Evolutionary conservation across 2,113 vertebrate genomes (phyloP).

Genomic region (Cebidichthys violaceus): DNA sequence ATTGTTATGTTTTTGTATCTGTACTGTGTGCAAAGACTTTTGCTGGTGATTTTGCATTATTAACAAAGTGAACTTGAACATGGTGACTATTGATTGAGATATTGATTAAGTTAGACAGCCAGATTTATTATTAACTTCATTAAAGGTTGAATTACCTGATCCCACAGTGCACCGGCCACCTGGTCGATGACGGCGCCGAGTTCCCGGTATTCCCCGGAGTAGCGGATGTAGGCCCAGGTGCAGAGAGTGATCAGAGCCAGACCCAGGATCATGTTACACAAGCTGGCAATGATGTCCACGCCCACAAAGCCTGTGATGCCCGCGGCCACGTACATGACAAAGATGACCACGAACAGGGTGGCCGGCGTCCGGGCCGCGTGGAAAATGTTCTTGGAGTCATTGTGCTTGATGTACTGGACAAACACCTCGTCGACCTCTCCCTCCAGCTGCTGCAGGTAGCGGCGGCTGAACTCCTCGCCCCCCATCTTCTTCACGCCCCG

Average conservation of each 20-base stretch:
- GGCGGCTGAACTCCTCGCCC: conserved; percentile 97
- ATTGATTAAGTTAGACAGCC: background rate
- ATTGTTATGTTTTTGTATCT: background rate
- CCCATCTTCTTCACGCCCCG: conserved; percentile 99
- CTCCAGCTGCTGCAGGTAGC: conserved; percentile 97
- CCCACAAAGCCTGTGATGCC: conserved; percentile 97
- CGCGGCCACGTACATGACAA: conserved; percentile 95
- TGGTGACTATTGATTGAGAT: conserved; percentile 2
- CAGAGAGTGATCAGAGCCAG: conserved; percentile 98
- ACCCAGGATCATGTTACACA: conserved; percentile 99
- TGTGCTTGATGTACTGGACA: conserved; percentile 99
- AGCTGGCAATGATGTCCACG: conserved; percentile 96
- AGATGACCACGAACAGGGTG: conserved; percentile 99
- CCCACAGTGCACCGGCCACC: conserved; percentile 97
- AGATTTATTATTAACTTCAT: background rate
- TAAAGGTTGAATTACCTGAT: conserved; percentile 87
- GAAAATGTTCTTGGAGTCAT: conserved; percentile 99
- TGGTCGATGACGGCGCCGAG: conserved; percentile 98
- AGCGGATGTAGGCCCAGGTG: conserved; percentile 99
- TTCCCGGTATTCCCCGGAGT: conserved; percentile 98
- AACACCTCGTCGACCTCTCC: conserved; percentile 96
- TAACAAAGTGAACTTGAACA: background rate
- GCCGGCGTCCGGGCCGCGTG: conserved; percentile 97
- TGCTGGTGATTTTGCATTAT: background rate
- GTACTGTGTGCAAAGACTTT: background rate